Base-by-base conservation (phyloP, 2,888 invertebrate genomes). In the Atherix ibis region DNA sequence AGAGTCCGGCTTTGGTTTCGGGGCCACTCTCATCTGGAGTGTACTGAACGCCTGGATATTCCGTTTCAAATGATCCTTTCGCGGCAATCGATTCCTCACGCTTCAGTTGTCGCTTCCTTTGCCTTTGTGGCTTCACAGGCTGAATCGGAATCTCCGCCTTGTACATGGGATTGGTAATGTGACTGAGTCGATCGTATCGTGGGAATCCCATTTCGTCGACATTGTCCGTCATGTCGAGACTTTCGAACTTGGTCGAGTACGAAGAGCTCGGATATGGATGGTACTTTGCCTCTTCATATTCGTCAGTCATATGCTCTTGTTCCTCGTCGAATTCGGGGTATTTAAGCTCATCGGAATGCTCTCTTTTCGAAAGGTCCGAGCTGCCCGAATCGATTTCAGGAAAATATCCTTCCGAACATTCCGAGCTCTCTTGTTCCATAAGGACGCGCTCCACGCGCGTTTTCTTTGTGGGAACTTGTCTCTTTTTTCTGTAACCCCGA, bases 151-250 rank as follows among this genome's bases (percentile, higher is more conserved):
- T 25, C 5, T 35, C 37, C n/a, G 40, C 18, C 34, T 43, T 43
- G 38, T 56, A 58, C 46, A 58, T 54, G 4, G 59, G 58, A 43
- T 56, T 56, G 14, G 59, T 58, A 10, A 60, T 56, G 38, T 72
- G 68, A 26, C 72, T 66, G 25, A 73, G 47, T 28, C 73, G 65
- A 50, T 73, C 71, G 41, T 71, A 73, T 22, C 70, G 59, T 13
- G 73, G 73, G 42, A 72, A 73, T 13, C 73, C 73, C 71, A 71
- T 72, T 58, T 73, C 73, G 45, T 73, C 73, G 34, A 72, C 72
- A 48, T 71, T 71, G 29, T 71, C 71, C 4, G 69, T 68, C 45
- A 71, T 70, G 15, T 72, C 72, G 32, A 72, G 65, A 15, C 71
- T 68, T 58, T 71, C 71, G 45, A 72, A 72, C 34, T 57, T 56